These are phyloP conservation scores for Trididemnum clinides DNA, from an alignment of 23 tunicate species.

Conservation along the genomic window DNA sequence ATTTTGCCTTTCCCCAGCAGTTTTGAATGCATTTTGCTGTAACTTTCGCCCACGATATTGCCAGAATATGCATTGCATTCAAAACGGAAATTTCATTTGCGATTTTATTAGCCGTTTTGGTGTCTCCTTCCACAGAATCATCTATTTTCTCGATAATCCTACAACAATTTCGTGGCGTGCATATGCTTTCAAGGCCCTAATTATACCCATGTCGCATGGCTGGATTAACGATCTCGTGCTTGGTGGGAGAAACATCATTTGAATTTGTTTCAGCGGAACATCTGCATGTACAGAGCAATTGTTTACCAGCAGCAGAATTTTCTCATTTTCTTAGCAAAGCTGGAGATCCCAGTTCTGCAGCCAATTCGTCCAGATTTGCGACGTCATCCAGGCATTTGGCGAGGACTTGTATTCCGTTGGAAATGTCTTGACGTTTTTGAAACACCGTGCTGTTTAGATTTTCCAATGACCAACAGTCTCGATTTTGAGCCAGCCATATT, in stretches of 20 bases:
- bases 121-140: slow-evolving; percentile 30
- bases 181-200: slow-evolving; percentile 5
- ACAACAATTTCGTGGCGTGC: slow-evolving; percentile 25
- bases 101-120: slow-evolving; percentile 16
- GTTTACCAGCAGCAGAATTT: slow-evolving; percentile 9
- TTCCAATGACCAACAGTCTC: slow-evolving; percentile 29
- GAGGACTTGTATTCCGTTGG: slow-evolving; percentile 1
- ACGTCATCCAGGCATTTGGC: slow-evolving; percentile 24
- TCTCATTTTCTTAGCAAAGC: slow-evolving; percentile 13
- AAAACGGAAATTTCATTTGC: slow-evolving; percentile 31
- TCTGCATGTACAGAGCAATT: slow-evolving; percentile 22
- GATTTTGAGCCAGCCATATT: slow-evolving; percentile 25
- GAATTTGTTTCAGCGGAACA: slow-evolving; percentile 7
- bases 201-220: slow-evolving; percentile 23
- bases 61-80: slow-evolving; percentile 33
- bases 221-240: slow-evolving; percentile 19
- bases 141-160: slow-evolving; percentile 11
- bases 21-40: slow-evolving; percentile 5
- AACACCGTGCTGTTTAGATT: slow-evolving; percentile 21
- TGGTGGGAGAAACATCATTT: slow-evolving; percentile 14
- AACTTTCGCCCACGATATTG: slow-evolving; percentile 17
- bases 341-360: slow-evolving; percentile 26
- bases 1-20: slow-evolving; percentile 23
- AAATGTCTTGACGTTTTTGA: slow-evolving; percentile 13
- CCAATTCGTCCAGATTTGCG: slow-evolving; percentile 22